Conservation (phyloP, 2,888 invertebrate species). For the Allolobophora icterica region DNA sequence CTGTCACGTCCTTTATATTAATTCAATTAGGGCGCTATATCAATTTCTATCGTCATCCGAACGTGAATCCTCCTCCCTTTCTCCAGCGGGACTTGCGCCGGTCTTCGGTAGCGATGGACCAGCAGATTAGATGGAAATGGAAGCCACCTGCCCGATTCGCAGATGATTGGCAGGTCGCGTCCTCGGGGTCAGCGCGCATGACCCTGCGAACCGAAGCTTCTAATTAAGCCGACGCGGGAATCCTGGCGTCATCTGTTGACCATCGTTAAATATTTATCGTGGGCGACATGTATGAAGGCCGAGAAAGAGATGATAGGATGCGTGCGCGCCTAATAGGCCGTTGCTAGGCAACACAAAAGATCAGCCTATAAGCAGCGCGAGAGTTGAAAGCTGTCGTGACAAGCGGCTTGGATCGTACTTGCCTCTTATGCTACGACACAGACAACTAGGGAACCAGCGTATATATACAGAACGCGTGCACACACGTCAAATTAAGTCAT, state of each 20-base stretch:
- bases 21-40: background rate
- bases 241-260: slow-evolving; percentile 17
- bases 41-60: background rate
- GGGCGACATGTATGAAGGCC: background rate
- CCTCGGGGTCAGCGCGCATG: slow-evolving; percentile 1
- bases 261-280: slow-evolving; percentile 1
- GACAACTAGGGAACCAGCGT: background rate
- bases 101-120: background rate
- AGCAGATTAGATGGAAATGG: slow-evolving; percentile 2
- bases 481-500: background rate
- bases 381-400: background rate
- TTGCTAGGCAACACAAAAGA: background rate
- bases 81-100: background rate
- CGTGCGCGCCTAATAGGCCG: background rate
- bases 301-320: background rate
- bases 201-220: slow-evolving; percentile 8
- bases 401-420: background rate
- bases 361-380: background rate
- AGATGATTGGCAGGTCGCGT: background rate
- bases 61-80: background rate
- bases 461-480: background rate
- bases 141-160: background rate
- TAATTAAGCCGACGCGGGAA: slow-evolving; percentile 2
- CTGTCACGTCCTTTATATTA: slow-evolving; percentile 1
- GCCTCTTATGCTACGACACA: background rate